Base-by-base conservation (phyloP, 2,797 vertebrate species). In the Chromobotia macracanthus region DNA sequence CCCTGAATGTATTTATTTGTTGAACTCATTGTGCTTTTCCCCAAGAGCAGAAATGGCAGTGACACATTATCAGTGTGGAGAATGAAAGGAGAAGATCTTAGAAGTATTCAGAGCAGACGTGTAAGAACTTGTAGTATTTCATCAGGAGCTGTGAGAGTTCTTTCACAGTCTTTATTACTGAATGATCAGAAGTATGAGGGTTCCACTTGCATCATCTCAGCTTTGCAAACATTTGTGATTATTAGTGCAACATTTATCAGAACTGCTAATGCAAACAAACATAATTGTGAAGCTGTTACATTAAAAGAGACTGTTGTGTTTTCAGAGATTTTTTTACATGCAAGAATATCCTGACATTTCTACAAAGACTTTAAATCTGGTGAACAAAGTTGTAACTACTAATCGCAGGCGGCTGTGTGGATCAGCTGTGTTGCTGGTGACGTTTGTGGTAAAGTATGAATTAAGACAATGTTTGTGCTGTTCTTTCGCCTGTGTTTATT, bases 101-200 rank as follows among this genome's bases (percentile, higher is more conserved):
- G 68, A 73, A 78, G 82, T 77, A 82, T 83, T 83, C 82, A 83
- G 63, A 77, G 80, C 77, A 80, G 83, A 71, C 84, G 6, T 83
- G 84, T 77, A 75, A 58, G 28, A 60, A 74, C 82, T 77, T 82
- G 84, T 73, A 75, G 71, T 74, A 78, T 65, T 67, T 75, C 75
- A 79, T 55, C 23, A 71, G 80, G 38, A 60, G 19, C 41, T 19
- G 38, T 74, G 82, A 83, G 74, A 75, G 31, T 81, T 85, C 76
- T 79, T 77, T 72, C 61, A 67, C 55, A 72, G 58, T 31, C 11
- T 23, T 72, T 79, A 56, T 66, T 76, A 56, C 21, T 38, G 28
- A 72, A 80, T 77, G 69, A 68, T 81, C 61, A 68, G 15, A 61
- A 63, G 60, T 65, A 55, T 71, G 64, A 72, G 56, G 19, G 44